A percentile compares a stretch with the other conserved stretches of the same genome.
Conservation (phyloP, 64 coral and sea anemone genomes). For the Acropora tenuis region DNA sequence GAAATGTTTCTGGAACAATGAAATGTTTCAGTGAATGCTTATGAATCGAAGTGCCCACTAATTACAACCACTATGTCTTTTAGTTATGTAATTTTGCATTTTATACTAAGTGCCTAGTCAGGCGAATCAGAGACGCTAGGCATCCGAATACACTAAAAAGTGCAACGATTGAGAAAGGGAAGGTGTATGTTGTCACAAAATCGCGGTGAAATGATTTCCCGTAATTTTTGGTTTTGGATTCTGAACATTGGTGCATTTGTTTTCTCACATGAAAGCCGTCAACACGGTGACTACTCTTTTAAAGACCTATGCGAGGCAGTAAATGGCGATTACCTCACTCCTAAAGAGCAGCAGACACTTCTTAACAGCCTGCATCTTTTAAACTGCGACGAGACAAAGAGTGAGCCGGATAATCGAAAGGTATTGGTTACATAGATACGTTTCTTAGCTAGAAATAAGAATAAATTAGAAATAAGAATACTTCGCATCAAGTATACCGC, state of each 20-base stretch:
- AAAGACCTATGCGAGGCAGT: neutral
- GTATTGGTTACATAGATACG: neutral
- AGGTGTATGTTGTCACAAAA: neutral
- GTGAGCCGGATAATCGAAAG: neutral
- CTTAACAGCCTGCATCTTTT: constrained; percentile 18
- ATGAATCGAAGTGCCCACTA: too few species aligned
- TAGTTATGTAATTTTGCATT: too few species aligned
- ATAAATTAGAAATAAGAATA: too few species aligned
- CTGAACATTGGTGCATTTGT: neutral
- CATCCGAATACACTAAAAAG: too few species aligned
- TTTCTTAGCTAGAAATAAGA: too few species aligned
- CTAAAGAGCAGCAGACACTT: constrained; percentile 10
- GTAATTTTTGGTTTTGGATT: neutral
- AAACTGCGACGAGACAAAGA: neutral
- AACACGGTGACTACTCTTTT: constrained; percentile 24
- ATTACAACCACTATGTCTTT: too few species aligned
- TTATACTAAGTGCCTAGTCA: too few species aligned
- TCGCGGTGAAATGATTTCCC: neutral
- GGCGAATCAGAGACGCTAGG: too few species aligned
- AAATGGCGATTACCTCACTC: neutral
- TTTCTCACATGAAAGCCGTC: constrained; percentile 12
- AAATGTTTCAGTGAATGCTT: too few species aligned
- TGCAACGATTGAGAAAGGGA: neutral
- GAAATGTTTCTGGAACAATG: too few species aligned
- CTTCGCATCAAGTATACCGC: too few species aligned